Evolutionary conservation across 2,113 vertebrate genomes (phyloP).

Genomic region (Toxotes jaculatrix): DNA sequence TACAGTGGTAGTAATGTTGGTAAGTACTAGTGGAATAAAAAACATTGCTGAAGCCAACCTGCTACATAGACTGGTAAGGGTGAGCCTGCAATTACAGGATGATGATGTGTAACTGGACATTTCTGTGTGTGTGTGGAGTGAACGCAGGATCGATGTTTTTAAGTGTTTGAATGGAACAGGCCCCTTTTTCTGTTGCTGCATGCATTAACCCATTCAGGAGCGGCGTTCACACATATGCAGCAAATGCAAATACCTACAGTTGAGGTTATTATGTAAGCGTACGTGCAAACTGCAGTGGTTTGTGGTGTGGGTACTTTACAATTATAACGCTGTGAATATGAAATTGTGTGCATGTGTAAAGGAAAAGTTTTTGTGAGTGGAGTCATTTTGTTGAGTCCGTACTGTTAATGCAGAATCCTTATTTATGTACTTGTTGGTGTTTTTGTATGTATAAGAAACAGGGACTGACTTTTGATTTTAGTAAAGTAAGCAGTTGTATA

Average conservation of each 20-base stretch:
- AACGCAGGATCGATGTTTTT: background rate
- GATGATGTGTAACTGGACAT: background rate
- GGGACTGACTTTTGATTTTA: background rate
- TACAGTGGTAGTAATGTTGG: background rate
- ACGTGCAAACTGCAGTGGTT: conserved; percentile 45
- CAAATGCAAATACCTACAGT: conserved; percentile 43
- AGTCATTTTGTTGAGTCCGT: background rate
- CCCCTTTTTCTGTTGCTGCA: background rate
- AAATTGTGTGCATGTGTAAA: background rate
- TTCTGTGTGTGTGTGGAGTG: background rate
- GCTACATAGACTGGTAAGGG: background rate
- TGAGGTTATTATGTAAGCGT: conserved; percentile 52
- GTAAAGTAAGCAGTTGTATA: background rate
- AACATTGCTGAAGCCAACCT: background rate
- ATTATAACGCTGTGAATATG: conserved; percentile 11
- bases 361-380: background rate
- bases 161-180: background rate
- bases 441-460: background rate
- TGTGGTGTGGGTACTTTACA: conserved; percentile 44
- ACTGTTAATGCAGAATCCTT: background rate
- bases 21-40: background rate
- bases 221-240: conserved; percentile 2
- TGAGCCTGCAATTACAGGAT: conserved; percentile 2
- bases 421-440: background rate
- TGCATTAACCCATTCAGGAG: background rate